Conservation (phyloP, 2,113 vertebrate species). For the Peromyscus californicus region DNA sequence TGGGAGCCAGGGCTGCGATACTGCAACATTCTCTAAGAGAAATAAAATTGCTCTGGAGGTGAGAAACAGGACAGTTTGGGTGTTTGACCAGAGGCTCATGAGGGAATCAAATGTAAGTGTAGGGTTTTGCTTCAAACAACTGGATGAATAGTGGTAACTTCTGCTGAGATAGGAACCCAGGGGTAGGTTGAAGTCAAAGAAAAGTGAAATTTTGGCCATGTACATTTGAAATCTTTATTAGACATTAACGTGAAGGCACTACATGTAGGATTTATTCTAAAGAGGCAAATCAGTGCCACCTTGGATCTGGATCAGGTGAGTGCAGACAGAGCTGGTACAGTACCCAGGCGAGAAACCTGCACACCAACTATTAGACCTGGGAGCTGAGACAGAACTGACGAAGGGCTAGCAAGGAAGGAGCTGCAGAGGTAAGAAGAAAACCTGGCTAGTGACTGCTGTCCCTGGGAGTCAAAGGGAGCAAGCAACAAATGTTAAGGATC, state of each 20-base stretch:
- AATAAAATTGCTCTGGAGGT: constrained; percentile 6
- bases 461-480: neutral
- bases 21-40: neutral
- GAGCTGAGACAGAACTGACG: neutral
- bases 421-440: neutral
- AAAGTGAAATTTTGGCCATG: neutral
- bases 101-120: neutral
- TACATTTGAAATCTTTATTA: neutral
- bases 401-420: neutral
- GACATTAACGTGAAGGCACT: neutral
- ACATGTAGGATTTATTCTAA: neutral
- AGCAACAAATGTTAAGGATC: neutral
- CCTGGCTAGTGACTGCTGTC: neutral
- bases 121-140: constrained; percentile 12
- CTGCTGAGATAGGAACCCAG: neutral
- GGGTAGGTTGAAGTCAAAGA: neutral
- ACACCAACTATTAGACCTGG: neutral
- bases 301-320: neutral
- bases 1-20: neutral
- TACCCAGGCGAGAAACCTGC: neutral
- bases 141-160: neutral
- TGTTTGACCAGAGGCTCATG: neutral
- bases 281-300: neutral
- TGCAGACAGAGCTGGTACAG: neutral
- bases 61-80: neutral